phyloP scores from a whole-genome alignment of 1,140 invertebrate genomes.

The Chymomyza costata region DNA sequence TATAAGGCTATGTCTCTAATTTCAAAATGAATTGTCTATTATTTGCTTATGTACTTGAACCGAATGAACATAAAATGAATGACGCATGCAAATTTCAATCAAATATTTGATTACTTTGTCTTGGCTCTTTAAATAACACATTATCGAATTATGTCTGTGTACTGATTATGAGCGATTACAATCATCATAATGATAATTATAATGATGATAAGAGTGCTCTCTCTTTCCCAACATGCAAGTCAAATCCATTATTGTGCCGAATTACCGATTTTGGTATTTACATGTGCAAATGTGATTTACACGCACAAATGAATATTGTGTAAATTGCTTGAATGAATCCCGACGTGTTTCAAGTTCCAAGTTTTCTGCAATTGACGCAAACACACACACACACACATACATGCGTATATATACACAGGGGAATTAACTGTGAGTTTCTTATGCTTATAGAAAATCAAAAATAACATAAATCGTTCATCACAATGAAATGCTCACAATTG shows the following conservation, averaged over 20 bases:
- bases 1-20: too few relatives aligned
- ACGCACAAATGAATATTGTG: slow-evolving; percentile 71
- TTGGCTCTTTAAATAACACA: slow-evolving; percentile 26
- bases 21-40: too few relatives aligned
- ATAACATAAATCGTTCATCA: slow-evolving; percentile 61
- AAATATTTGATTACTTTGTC: too few relatives aligned
- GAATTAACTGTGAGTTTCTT: slow-evolving; percentile 51
- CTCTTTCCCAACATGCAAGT: background rate
- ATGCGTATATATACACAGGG: background rate
- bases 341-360: too few relatives aligned
- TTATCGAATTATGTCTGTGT: slow-evolving; percentile 44
- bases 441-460: slow-evolving; percentile 45
- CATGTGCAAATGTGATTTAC: slow-evolving; percentile 69
- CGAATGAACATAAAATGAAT: too few relatives aligned
- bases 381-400: slow-evolving; percentile 15
- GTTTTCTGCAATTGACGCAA: slow-evolving; percentile 54
- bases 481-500: slow-evolving; percentile 50
- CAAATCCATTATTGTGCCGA: slow-evolving; percentile 57
- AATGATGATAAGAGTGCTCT: too few relatives aligned
- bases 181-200: too few relatives aligned
- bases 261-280: slow-evolving; percentile 64
- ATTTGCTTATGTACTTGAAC: too few relatives aligned
- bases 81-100: too few relatives aligned
- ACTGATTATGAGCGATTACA: slow-evolving; percentile 31
- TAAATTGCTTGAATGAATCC: slow-evolving; percentile 72